Percentiles rank a stretch among this genome's conserved stretches.
phyloP scores from a whole-genome alignment of 2,797 vertebrate genomes.

The Lepilemur ruficaudatus region DNA sequence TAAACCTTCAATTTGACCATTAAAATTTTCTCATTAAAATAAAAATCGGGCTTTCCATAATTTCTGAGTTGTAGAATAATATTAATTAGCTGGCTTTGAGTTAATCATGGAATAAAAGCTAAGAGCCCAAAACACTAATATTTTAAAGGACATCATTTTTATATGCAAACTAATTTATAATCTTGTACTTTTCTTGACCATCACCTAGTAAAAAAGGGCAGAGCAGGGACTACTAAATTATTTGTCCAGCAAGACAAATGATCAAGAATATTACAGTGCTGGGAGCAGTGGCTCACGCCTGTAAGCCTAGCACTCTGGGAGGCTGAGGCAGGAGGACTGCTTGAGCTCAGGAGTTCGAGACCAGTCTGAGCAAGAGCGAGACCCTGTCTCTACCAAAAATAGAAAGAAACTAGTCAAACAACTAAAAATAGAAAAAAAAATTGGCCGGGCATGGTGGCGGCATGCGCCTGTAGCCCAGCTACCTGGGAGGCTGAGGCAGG shows the following conservation, averaged over 20 bases:
- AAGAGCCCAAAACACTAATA: background rate
- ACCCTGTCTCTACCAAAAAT: no score
- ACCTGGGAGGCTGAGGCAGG: no score
- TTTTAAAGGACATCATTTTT: slow-evolving; percentile 18
- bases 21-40: slow-evolving; percentile 23
- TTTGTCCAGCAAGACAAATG: slow-evolving; percentile 13
- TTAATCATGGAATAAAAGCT: background rate
- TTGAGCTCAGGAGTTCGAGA: no score
- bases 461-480: no score
- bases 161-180: background rate
- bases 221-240: background rate
- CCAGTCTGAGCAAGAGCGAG: no score
- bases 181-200: background rate
- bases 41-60: background rate
- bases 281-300: no score
- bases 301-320: no score
- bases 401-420: no score
- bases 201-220: background rate
- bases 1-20: slow-evolving; percentile 23
- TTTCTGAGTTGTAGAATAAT: slow-evolving; percentile 42
- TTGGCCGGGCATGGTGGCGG: no score
- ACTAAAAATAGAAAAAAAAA: no score
- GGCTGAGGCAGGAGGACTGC: no score
- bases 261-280: background rate
- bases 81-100: slow-evolving; percentile 8